These are phyloP conservation scores for Neosalanx taihuensis DNA, from an alignment of 2,797 vertebrate genomes.

Conservation along the genomic window DNA sequence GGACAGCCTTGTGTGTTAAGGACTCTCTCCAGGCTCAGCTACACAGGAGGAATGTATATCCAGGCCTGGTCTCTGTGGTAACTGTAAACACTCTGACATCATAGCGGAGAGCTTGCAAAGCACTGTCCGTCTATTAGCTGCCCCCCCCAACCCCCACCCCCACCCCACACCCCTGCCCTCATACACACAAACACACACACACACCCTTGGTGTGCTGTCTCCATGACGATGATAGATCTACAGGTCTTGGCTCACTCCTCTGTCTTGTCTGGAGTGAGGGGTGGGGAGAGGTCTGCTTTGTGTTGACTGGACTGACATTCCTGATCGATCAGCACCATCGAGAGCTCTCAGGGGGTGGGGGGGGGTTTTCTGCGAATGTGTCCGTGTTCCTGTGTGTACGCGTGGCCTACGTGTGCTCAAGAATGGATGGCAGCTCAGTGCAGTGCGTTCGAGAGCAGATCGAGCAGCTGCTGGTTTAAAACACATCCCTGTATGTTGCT, in stretches of 20 bases:
- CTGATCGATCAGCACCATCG: not conserved
- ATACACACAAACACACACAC: not conserved
- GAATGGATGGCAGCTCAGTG: not conserved
- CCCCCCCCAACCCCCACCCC: not conserved
- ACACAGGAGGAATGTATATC: conserved; percentile 9
- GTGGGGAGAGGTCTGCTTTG: not conserved
- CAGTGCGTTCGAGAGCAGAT: not conserved
- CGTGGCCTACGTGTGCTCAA: not conserved
- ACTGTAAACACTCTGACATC: conserved; percentile 36
- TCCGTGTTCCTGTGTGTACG: not conserved
- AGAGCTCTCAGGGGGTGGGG: too few relatives aligned
- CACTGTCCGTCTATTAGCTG: conserved; percentile 19
- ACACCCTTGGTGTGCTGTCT: conserved; percentile 2
- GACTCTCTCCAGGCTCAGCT: not conserved
- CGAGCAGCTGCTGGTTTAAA: too few relatives aligned
- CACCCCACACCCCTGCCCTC: not conserved
- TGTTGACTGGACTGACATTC: conserved; percentile 1
- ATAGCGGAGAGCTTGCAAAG: conserved; percentile 23
- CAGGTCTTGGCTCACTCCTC: conserved; percentile 15
- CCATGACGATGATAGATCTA: conserved; percentile 13
- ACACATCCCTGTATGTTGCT: too few relatives aligned
- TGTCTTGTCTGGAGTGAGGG: not conserved
- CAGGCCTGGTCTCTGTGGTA: not conserved
- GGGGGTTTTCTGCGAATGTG: not conserved
- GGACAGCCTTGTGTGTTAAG: conserved; percentile 28